Percentiles rank a stretch among this genome's conserved stretches.
Conservation (phyloP, 2,113 vertebrate species). For the cattle (Bos taurus) region ARS-UCD2.0 NC_037344.1:2832001-2832500, state of each 20-base stretch:
- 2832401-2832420: neutral
- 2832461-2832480: neutral
- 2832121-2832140: neutral
- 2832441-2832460: neutral
- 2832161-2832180: neutral
- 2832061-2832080: neutral
- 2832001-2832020: neutral
- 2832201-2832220: too few relatives aligned
- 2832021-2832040: neutral
- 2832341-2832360: neutral
- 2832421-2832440: neutral
- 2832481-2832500: neutral
- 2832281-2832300: too few relatives aligned
- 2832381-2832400: neutral
- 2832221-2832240: too few relatives aligned
- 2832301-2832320: neutral
- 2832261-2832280: too few relatives aligned
- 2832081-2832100: neutral
- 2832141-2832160: neutral
- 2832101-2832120: neutral
- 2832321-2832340: neutral
- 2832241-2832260: too few relatives aligned
- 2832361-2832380: neutral
- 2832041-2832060: neutral
- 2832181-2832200: neutral